These are phyloP conservation scores for Amblyornis subalaris DNA, from an alignment of 2,113 vertebrate species.

Conservation along the genomic window DNA sequence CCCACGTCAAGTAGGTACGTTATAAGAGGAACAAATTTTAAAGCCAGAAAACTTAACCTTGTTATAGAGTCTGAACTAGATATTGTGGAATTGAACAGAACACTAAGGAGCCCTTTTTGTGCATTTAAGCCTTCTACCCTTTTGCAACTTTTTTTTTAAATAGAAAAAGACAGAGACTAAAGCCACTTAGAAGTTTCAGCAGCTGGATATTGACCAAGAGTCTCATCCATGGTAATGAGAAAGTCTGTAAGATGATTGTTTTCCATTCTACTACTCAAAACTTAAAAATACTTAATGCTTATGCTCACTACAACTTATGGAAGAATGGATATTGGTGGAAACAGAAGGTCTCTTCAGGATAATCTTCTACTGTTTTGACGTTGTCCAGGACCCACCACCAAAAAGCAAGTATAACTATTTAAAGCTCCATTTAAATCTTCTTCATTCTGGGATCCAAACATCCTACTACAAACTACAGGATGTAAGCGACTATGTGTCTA, in stretches of 20 bases:
- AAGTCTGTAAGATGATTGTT: background rate
- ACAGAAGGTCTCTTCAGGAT: background rate
- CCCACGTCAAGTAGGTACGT: fast-evolving
- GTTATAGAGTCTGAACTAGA: background rate
- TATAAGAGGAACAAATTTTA: background rate
- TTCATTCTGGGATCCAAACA: background rate
- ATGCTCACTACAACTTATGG: background rate
- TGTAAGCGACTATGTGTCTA: background rate
- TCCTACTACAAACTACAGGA: background rate
- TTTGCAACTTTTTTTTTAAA: background rate
- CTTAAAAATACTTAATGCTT: background rate
- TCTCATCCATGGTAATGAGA: background rate
- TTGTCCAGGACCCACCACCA: background rate
- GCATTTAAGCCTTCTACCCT: too few relatives aligned
- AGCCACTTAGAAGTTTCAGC: background rate
- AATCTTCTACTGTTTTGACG: background rate
- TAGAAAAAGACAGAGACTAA: background rate
- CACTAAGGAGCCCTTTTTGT: background rate
- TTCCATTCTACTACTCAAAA: background rate
- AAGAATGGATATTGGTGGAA: background rate
- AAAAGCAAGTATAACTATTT: background rate
- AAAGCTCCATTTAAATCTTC: background rate
- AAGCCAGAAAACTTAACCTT: background rate
- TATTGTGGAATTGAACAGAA: background rate
- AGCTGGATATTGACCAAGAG: background rate